Evolutionary conservation across 2,113 vertebrate genomes (phyloP).

Genomic region (Hylia prasina): DNA sequence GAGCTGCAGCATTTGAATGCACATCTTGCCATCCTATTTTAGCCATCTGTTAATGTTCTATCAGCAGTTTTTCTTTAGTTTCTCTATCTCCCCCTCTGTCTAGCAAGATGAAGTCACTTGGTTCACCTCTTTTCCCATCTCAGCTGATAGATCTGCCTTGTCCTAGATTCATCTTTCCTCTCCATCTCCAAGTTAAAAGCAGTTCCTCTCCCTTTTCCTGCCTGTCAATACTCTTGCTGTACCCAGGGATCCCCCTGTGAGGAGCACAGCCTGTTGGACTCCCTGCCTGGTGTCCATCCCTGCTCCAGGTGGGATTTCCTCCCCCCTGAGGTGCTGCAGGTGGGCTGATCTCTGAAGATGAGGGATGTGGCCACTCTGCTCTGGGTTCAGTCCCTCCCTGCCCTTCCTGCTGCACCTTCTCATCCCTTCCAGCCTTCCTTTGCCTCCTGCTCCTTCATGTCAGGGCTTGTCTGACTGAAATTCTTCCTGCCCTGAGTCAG

Average conservation of each 20-base stretch:
- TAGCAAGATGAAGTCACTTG: not conserved
- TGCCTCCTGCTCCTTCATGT: not conserved
- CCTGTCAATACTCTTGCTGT: not conserved
- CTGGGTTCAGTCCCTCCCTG: not conserved
- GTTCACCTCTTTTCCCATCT: not conserved
- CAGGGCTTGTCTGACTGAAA: not conserved
- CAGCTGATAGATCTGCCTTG: not conserved
- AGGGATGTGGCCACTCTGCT: not conserved
- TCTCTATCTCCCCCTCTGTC: not conserved
- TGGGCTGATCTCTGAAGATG: rapidly evolving
- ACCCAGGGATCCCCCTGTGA: not conserved
- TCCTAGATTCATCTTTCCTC: not conserved
- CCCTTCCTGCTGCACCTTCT: not conserved
- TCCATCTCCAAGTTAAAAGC: not conserved
- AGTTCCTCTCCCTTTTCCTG: not conserved
- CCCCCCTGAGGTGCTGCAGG: not conserved
- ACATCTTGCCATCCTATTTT: not conserved
- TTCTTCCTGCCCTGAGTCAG: not conserved
- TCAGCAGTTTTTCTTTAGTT: not conserved
- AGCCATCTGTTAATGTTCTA: not conserved
- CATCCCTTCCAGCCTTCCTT: not conserved
- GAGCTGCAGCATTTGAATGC: not conserved
- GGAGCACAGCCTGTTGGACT: not conserved
- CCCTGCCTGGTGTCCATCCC: not conserved
- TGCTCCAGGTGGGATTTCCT: not conserved